These are phyloP conservation scores for Hydraecia micacea DNA, from an alignment of 2,888 invertebrate species.

Conservation along the genomic window DNA sequence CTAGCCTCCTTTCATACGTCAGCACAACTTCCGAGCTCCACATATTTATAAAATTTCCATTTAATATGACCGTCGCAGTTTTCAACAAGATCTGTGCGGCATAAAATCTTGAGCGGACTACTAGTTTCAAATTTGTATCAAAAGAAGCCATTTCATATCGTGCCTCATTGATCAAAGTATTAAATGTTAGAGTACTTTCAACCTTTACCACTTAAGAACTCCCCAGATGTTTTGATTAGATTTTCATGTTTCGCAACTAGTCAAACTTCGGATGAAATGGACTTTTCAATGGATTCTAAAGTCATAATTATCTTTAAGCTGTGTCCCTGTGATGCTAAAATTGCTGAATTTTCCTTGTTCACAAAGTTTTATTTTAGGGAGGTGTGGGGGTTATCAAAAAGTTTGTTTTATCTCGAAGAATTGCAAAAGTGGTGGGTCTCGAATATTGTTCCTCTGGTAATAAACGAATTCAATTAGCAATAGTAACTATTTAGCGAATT, in stretches of 20 bases:
- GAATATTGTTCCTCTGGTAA: constrained; percentile 49
- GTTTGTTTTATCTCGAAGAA: constrained; percentile 58
- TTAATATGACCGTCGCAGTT: constrained; percentile 42
- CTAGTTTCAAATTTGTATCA: constrained; percentile 67
- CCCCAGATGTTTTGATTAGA: constrained; percentile 77
- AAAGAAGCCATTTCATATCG: constrained; percentile 69
- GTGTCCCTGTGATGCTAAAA: constrained; percentile 59
- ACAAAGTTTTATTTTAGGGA: constrained; percentile 52
- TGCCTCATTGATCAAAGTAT: constrained; percentile 77
- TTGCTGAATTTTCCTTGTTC: constrained; percentile 62
- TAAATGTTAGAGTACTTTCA: constrained; percentile 66
- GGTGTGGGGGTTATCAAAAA: constrained; percentile 59
- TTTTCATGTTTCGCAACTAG: constrained; percentile 72
- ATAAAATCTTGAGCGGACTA: constrained; percentile 49
- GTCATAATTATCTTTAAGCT: constrained; percentile 65
- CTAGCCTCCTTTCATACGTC: constrained; percentile 42
- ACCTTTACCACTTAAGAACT: constrained; percentile 67
- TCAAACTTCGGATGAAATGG: constrained; percentile 63
- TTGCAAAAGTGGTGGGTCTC: constrained; percentile 37
- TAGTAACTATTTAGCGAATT: constrained; percentile 46
- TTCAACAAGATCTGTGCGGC: constrained; percentile 39
- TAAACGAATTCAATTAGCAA: constrained; percentile 56
- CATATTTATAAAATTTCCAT: constrained; percentile 59
- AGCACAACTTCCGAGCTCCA: constrained; percentile 39
- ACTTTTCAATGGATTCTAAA: constrained; percentile 66